Conservation (phyloP, 2,888 invertebrate species). For the Pasiphila rectangulata region DNA sequence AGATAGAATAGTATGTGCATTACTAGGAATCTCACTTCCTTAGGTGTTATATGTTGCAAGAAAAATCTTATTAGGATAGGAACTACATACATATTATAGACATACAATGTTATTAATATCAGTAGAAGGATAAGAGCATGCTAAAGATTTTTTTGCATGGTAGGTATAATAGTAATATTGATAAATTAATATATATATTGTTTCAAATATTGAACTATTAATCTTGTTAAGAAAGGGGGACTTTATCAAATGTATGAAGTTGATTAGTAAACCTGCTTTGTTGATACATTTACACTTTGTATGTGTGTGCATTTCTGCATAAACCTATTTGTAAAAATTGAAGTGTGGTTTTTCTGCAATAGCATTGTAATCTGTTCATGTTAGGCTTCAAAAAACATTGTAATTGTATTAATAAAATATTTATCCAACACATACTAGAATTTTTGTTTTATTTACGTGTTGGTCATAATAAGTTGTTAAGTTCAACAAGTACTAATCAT, state of each 20-base stretch:
- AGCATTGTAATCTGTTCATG: slow-evolving; percentile 67
- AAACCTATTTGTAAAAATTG: slow-evolving; percentile 58
- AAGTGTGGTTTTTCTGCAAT: slow-evolving; percentile 63
- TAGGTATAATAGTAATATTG: slow-evolving; percentile 63
- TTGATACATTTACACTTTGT: slow-evolving; percentile 50
- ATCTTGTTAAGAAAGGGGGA: slow-evolving; percentile 57
- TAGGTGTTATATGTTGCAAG: slow-evolving; percentile 48
- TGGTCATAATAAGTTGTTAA: neutral
- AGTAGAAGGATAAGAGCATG: slow-evolving; percentile 50
- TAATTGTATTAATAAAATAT: slow-evolving; percentile 77
- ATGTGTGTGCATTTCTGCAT: slow-evolving; percentile 56
- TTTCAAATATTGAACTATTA: slow-evolving; percentile 49
- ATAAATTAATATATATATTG: slow-evolving; percentile 61
- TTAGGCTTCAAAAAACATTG: slow-evolving; percentile 69
- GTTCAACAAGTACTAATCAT: neutral
- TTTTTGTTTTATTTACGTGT: slow-evolving; percentile 31
- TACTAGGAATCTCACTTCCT: slow-evolving; percentile 51
- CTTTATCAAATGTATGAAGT: slow-evolving; percentile 62
- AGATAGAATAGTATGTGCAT: slow-evolving; percentile 38
- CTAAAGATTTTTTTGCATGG: slow-evolving; percentile 69
- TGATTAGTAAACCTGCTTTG: slow-evolving; percentile 59
- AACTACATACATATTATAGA: slow-evolving; percentile 48
- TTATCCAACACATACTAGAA: slow-evolving; percentile 65
- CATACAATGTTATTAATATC: slow-evolving; percentile 69
- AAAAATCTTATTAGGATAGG: slow-evolving; percentile 49